Conservation (phyloP, 1,140 invertebrate genomes). For the Drosophila pseudoobscura region DNA sequence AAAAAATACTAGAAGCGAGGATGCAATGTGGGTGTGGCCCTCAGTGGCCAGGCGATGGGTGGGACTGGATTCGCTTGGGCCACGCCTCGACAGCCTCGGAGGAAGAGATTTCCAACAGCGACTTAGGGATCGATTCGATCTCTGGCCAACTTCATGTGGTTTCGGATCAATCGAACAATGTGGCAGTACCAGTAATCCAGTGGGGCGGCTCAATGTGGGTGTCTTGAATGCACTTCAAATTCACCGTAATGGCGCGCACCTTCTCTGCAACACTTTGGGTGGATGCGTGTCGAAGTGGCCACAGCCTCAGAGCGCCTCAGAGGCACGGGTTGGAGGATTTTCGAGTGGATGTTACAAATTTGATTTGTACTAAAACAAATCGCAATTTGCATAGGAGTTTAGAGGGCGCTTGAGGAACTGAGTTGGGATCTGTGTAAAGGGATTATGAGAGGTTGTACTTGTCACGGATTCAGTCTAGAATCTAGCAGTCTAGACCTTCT, state of each 20-base stretch:
- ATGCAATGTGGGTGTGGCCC: conserved; percentile 55
- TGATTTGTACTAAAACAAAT: conserved; percentile 39
- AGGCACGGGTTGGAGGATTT: not conserved
- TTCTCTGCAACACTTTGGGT: conserved; percentile 53
- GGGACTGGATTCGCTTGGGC: conserved; percentile 5
- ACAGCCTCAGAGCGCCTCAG: conserved; percentile 26
- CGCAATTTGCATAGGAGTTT: conserved; percentile 35
- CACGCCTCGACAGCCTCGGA: conserved; percentile 12
- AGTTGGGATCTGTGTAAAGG: not conserved
- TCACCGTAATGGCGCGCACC: conserved; percentile 49
- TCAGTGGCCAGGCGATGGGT: conserved; percentile 46
- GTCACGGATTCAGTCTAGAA: no score
- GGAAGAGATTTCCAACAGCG: conserved; percentile 7
- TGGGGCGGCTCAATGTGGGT: conserved; percentile 32
- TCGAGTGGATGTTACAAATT: conserved; percentile 37
- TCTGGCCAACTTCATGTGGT: conserved; percentile 62
- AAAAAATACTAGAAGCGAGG: conserved; percentile 11
- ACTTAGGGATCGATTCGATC: conserved; percentile 43
- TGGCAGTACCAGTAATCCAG: not conserved
- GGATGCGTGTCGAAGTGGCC: conserved; percentile 51
- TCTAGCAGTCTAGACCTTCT: no score
- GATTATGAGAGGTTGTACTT: no score
- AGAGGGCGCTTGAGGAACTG: not conserved
- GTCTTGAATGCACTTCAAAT: conserved; percentile 59
- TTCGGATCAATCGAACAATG: conserved; percentile 17